Percentiles rank a stretch among this genome's conserved stretches.
phyloP scores from a whole-genome alignment of 2,113 vertebrate genomes.

The Stomatorhinus ivindoensis region DNA sequence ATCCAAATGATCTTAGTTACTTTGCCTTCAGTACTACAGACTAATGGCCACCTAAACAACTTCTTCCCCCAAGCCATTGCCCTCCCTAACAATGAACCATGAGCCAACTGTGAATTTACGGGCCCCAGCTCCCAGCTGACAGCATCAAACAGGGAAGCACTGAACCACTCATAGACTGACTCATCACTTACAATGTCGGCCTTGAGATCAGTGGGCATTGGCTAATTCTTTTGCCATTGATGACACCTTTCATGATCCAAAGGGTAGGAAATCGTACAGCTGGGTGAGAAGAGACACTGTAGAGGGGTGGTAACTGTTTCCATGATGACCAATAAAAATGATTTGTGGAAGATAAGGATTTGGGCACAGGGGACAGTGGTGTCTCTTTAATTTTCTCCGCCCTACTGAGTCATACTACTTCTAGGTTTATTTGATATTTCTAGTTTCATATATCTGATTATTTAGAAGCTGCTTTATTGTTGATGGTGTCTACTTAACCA shows the following conservation, averaged over 20 bases:
- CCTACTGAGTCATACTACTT: neutral
- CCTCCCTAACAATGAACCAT: neutral
- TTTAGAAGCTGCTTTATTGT: neutral
- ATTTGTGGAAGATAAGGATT: neutral
- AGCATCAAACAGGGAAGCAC: neutral
- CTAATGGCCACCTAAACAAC: neutral
- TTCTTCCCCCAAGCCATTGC: neutral
- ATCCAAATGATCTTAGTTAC: neutral
- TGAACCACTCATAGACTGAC: neutral
- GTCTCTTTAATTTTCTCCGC: neutral
- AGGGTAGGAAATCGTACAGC: neutral
- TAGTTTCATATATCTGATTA: neutral
- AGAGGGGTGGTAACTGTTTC: neutral
- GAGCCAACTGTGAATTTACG: conserved; percentile 14
- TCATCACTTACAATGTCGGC: neutral
- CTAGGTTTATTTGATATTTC: neutral
- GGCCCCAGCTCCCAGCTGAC: neutral
- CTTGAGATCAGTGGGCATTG: neutral
- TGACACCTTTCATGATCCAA: neutral
- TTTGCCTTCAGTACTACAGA: neutral
- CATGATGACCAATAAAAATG: neutral
- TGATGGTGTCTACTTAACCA: neutral
- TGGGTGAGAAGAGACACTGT: neutral
- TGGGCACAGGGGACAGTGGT: neutral
- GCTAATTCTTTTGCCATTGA: neutral